These are phyloP conservation scores for Chaetodon trifasciatus DNA, from an alignment of 2,797 vertebrate species.

Conservation along the genomic window DNA sequence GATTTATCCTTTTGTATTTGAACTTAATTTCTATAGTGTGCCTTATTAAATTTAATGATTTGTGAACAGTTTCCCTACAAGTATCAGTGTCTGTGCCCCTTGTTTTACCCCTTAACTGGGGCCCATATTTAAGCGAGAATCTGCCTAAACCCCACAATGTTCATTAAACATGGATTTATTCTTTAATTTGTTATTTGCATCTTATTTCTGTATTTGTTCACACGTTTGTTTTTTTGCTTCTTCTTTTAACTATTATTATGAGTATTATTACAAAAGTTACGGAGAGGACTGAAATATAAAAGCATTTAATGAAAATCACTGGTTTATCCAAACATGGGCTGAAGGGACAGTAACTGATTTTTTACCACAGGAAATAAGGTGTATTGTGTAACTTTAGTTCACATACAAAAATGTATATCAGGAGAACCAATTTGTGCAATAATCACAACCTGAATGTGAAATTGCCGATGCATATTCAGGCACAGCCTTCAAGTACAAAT, in stretches of 20 bases:
- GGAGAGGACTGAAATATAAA: background rate
- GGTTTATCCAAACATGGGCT: background rate
- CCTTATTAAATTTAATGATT: background rate
- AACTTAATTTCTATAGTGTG: background rate
- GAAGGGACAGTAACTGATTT: background rate
- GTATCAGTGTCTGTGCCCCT: background rate
- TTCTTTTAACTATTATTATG: background rate
- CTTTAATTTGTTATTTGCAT: background rate
- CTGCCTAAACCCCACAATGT: background rate
- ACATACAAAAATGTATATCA: constrained; percentile 6
- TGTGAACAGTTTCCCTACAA: background rate
- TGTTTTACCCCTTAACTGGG: background rate
- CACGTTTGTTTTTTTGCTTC: background rate
- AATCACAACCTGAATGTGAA: constrained; percentile 22
- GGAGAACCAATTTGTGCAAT: constrained; percentile 5
- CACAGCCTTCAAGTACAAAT: constrained; percentile 29
- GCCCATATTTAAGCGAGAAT: constrained; percentile 4
- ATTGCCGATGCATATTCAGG: constrained; percentile 42
- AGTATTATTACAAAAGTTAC: background rate
- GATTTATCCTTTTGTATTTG: background rate
- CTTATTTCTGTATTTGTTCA: background rate
- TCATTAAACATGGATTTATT: background rate
- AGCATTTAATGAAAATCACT: background rate
- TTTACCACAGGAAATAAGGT: constrained; percentile 1
- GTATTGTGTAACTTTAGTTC: constrained; percentile 12